Conservation (phyloP, 2,113 vertebrate genomes). For the Vicugna pacos region DNA sequence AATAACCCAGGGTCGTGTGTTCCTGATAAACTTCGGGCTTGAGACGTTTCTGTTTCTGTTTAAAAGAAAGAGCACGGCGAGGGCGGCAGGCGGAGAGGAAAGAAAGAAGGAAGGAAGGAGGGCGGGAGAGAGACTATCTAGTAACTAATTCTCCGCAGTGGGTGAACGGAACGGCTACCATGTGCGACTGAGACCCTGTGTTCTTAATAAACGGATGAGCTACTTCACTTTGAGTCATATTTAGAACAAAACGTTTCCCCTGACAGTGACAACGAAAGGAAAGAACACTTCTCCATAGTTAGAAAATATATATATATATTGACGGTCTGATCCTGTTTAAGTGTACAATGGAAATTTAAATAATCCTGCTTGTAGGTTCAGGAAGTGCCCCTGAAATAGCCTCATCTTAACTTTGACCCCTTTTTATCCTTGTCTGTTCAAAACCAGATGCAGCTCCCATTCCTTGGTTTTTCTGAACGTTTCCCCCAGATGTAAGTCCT, state of each 20-base stretch:
- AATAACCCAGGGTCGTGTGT: background rate
- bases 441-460: background rate
- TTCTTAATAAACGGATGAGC: background rate
- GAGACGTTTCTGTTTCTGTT: background rate
- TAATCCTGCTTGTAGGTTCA: background rate
- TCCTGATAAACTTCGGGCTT: background rate
- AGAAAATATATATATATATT: background rate
- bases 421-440: background rate
- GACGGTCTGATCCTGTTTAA: background rate
- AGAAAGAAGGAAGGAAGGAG: fast-evolving
- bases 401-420: background rate
- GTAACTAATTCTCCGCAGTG: background rate
- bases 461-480: background rate
- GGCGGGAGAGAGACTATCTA: background rate
- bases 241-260: background rate
- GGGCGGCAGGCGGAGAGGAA: too few species aligned
- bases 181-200: background rate
- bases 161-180: background rate
- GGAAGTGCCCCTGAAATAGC: background rate
- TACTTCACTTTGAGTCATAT: background rate
- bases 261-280: background rate
- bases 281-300: background rate
- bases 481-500: background rate
- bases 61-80: background rate
- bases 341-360: background rate